Percentiles rank a stretch among this genome's conserved stretches.
Evolutionary conservation across 2,888 invertebrate species (phyloP).

Genomic region (Hemaris fuciformis): DNA sequence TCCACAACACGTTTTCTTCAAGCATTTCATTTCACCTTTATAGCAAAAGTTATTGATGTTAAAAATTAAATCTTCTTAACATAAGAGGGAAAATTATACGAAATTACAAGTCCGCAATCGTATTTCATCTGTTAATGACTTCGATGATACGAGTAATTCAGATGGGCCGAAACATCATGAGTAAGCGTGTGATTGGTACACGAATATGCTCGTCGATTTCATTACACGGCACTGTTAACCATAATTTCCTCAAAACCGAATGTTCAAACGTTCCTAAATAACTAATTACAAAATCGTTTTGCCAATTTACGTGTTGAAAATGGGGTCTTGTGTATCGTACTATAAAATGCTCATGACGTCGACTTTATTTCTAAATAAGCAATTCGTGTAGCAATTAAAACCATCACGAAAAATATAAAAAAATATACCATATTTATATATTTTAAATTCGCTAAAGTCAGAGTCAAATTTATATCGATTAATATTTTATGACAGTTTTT

Average conservation of each 20-base stretch:
- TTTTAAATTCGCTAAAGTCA: too few species aligned
- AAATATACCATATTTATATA: too few species aligned
- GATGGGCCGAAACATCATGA: background rate
- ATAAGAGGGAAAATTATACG: too few species aligned
- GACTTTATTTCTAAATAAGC: background rate
- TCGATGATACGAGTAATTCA: background rate
- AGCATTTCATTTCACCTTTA: too few species aligned
- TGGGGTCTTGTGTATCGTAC: background rate
- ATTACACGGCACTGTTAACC: conserved; percentile 1
- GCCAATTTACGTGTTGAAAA: background rate
- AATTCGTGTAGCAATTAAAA: background rate
- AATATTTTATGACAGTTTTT: too few species aligned
- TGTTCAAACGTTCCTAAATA: background rate
- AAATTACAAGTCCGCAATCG: too few species aligned
- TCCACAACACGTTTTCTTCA: too few species aligned
- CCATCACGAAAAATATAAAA: too few species aligned
- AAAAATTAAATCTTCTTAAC: too few species aligned
- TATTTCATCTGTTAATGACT: too few species aligned
- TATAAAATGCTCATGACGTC: background rate
- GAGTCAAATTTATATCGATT: too few species aligned
- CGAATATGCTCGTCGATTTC: background rate
- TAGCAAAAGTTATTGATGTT: too few species aligned
- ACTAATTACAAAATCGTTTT: conserved; percentile 1
- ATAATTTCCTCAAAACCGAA: background rate
- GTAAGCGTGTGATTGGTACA: background rate